Percentiles rank a stretch among this genome's conserved stretches.
Evolutionary conservation across 2,113 vertebrate genomes (phyloP).

Genomic region (Shinisaurus crocodilurus): DNA sequence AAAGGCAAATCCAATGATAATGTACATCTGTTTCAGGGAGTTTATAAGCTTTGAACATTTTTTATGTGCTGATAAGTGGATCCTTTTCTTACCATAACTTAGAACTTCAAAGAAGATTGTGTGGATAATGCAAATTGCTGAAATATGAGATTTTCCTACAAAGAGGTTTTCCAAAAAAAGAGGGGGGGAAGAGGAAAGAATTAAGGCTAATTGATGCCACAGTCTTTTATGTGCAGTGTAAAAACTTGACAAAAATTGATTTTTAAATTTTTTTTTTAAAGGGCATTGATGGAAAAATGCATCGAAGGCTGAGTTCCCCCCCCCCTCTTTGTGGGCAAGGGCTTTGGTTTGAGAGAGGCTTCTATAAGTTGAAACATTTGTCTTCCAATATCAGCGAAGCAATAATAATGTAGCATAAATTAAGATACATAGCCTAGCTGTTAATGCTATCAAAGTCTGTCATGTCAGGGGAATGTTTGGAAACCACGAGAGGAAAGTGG

Average conservation of each 20-base stretch:
- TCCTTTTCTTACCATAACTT: conserved; percentile 96
- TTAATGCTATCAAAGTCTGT: conserved; percentile 69
- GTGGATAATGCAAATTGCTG: conserved; percentile 99
- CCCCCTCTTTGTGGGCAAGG: conserved; percentile 54
- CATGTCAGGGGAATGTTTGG: conserved; percentile 40
- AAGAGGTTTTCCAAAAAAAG: conserved; percentile 85
- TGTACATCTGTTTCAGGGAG: conserved; percentile 99
- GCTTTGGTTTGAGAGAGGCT: conserved; percentile 53
- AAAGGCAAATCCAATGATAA: conserved; percentile 97
- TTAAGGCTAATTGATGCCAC: conserved; percentile 91
- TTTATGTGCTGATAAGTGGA: conserved; percentile 96
- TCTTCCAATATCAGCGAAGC: conserved; percentile 50
- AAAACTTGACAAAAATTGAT: conserved; percentile 83
- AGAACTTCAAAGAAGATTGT: conserved; percentile 98
- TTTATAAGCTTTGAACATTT: conserved; percentile 99
- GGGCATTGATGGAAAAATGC: conserved; percentile 69
- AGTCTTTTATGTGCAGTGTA: conserved; percentile 89
- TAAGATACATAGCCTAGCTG: conserved; percentile 47
- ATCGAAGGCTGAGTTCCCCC: conserved; percentile 30
- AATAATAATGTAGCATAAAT: conserved; percentile 68
- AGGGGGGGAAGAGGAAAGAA: conserved; percentile 74
- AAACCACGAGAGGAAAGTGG: conserved; percentile 54
- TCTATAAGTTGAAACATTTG: conserved; percentile 68
- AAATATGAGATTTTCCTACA: conserved; percentile 93
- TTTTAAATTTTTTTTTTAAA: conserved; percentile 72